Percentiles rank a stretch among this genome's conserved stretches.
phyloP scores from a whole-genome alignment of 2,888 invertebrate genomes.

The Andrena marginata region DNA sequence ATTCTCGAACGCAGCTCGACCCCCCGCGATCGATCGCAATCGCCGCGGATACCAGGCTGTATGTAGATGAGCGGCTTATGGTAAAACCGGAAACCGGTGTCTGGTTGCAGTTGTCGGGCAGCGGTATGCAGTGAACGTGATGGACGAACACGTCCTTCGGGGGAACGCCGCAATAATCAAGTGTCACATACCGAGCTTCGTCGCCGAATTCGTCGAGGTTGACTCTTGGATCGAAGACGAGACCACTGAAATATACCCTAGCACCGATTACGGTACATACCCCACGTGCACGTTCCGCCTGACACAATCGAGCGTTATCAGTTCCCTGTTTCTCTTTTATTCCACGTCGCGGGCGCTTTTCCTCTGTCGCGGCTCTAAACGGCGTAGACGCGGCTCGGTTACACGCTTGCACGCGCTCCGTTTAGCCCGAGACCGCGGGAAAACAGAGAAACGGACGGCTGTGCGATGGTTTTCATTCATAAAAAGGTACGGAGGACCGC shows the following conservation, averaged over 20 bases:
- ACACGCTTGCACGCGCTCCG: slow-evolving; percentile 2
- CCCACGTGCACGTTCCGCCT: slow-evolving; percentile 14
- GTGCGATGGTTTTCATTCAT: slow-evolving; percentile 35
- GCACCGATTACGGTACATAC: slow-evolving; percentile 86
- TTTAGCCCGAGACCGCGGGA: neutral
- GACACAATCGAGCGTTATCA: neutral
- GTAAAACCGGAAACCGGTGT: slow-evolving; percentile 80
- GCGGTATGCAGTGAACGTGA: slow-evolving; percentile 95
- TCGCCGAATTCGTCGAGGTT: slow-evolving; percentile 95
- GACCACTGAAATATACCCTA: slow-evolving; percentile 87
- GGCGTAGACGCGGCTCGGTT: slow-evolving; percentile 11
- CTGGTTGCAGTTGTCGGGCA: slow-evolving; percentile 94
- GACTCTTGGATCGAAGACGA: slow-evolving; percentile 95
- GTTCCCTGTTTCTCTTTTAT: neutral
- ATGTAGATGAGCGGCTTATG: slow-evolving; percentile 69
- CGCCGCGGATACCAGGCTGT: slow-evolving; percentile 47
- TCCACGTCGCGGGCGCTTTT: neutral
- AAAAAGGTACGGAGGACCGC: neutral
- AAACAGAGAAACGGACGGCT: neutral
- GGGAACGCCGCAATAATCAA: slow-evolving; percentile 96
- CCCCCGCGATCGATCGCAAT: slow-evolving; percentile 42
- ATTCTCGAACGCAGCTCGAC: slow-evolving; percentile 40
- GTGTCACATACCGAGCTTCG: slow-evolving; percentile 97
- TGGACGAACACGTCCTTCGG: slow-evolving; percentile 96
- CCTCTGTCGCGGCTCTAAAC: slow-evolving; percentile 17